A percentile compares a stretch with the other conserved stretches of the same genome.
These are phyloP conservation scores for Mellilla xanthometata DNA, from an alignment of 2,888 invertebrate species.

Conservation along the genomic window DNA sequence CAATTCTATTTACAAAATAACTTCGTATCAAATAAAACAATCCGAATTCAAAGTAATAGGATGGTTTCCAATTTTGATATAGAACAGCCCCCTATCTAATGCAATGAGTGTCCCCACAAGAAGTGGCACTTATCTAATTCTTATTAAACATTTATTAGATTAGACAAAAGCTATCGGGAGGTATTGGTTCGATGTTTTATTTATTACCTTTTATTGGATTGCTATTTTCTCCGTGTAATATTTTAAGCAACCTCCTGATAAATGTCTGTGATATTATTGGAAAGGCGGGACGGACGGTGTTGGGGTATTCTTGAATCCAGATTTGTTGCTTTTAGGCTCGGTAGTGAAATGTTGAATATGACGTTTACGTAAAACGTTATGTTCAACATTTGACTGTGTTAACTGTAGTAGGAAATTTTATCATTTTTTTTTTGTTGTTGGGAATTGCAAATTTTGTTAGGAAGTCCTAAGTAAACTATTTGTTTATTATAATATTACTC, in stretches of 20 bases:
- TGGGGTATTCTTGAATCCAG: constrained; percentile 16
- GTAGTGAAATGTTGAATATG: too few species aligned
- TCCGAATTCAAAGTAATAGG: too few species aligned
- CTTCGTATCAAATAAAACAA: too few species aligned
- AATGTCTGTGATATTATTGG: constrained; percentile 42
- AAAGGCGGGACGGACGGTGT: constrained; percentile 11
- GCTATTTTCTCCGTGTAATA: constrained; percentile 55
- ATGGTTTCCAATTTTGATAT: constrained; percentile 61
- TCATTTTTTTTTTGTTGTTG: too few species aligned
- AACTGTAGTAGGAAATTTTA: too few species aligned
- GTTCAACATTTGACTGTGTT: too few species aligned
- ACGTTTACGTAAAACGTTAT: too few species aligned
- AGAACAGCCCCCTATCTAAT: constrained; percentile 67
- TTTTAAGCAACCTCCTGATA: constrained; percentile 40
- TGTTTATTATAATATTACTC: too few species aligned
- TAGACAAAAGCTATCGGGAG: constrained; percentile 72
- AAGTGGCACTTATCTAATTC: constrained; percentile 75
- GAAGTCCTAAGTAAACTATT: too few species aligned
- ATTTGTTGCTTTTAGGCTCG: too few species aligned
- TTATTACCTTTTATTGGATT: constrained; percentile 74
- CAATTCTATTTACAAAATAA: too few species aligned
- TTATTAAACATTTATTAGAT: constrained; percentile 81
- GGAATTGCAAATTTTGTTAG: too few species aligned
- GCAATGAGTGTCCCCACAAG: constrained; percentile 58
- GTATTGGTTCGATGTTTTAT: constrained; percentile 73